Evolutionary conservation across 2,888 invertebrate species (phyloP), one percentile per base, ranked within the genome.

Genomic region (Dasypogon diadema): DNA sequence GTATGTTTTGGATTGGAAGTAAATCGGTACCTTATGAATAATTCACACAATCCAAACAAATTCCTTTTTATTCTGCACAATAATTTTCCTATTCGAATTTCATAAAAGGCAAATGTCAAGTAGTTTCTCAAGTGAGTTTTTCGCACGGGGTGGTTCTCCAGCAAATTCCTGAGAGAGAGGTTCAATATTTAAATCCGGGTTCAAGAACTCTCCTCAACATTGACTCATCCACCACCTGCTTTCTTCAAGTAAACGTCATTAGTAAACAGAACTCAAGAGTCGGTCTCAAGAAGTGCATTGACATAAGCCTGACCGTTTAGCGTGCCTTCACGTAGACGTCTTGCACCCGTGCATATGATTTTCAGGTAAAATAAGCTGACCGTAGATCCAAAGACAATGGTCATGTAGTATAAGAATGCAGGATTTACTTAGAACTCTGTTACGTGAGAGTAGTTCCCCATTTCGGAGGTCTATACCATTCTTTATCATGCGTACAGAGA

Each of bases 301-400:
- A 75, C 75, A 75, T 56, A 73, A 30, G 30, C 46, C 60, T 48
- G 63, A 55, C 68, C 75, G 74, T 74, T 73, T 77, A 14, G 58
- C 77, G 75, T 77, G 24, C 77, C 76, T 65, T 76, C 77, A 77
- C 77, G 77, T 77, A 76, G 14, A 18, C 46, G 76, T 72, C 73
- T 72, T 77, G 77, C 77, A 77, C 77, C 76, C 77, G 77, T 77
- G 74, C 77, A 76, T 76, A 74, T 55, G 65, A 54, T 76, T 60
- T 75, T 37, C 75, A 74, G 30, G 74, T 51, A 55, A 72, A 72
- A 24, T 42, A 18, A 46, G 37, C 73, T 46, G 56, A 56, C 37
- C 51, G 42, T 54, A 30, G 54, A 73, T 18, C 73, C 46, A 42
- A 56, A 75, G 60, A 75, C 72, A 73, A 77, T 74, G 73, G 68